Base-by-base conservation (phyloP, 2,797 vertebrate species). In the Babyrousa celebensis region DNA sequence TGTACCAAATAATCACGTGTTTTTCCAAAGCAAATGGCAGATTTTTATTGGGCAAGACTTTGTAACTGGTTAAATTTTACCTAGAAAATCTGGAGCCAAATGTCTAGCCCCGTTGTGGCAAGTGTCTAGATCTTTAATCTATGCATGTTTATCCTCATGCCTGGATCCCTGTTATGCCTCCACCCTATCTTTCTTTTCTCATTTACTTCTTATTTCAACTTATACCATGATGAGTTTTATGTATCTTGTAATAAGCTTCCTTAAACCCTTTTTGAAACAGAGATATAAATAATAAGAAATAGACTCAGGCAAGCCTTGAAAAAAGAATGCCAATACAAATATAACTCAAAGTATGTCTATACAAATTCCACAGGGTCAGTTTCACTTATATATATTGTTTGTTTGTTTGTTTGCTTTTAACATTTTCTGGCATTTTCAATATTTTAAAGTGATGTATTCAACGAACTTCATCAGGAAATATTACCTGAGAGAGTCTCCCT, bases 251-350 rank as follows among this genome's bases (percentile, higher is more conserved):
- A 67, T 86, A 96, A 67, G 56, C n/a, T 75, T 95, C 56, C 71
- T 52, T 93, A 96, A 92, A 82, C 72, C 52, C 15, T 85, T 95
- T 86, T 15, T 56, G 54, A 95, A 95, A 92, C 84, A 94, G 27
- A 91, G 72, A 58, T 77, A 92, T 85, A 95, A 92, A 93, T 72
- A 86, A 36, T 65, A 92, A 71, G 36, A 88, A 78, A 88, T 11
- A 63, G 72, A 67, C 25, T 77, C 72, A 78, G 85, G 23, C n/a
- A 96, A 93, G 54, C 16, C 27, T 95, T 88, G 68, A 85, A 29
- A 80, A 89, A 54, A 80, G 54, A 78, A 14, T 70, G 86, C 65
- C 18, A 70, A 79, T 68, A 75, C 78, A 70, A 92, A 93, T 95
- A 67, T 8, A 74, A 72, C 52, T 48, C 25, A 62, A 84, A 63